Conservation (phyloP, 2,797 vertebrate species). For the Allenopithecus nigroviridis region DNA sequence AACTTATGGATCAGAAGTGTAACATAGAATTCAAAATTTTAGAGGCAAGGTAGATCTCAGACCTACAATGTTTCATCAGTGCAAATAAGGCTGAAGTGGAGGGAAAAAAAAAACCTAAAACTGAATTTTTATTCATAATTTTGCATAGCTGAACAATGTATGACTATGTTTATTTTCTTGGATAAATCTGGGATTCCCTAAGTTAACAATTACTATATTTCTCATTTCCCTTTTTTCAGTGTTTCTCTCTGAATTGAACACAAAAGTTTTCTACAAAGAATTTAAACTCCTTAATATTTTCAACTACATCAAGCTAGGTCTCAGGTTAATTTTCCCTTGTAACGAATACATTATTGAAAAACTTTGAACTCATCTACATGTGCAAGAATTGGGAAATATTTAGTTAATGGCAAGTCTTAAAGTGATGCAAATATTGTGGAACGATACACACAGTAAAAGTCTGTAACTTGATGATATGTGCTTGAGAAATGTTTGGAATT, state of each 20-base stretch:
- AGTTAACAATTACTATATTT: neutral
- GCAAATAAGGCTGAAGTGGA: neutral
- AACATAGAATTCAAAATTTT: neutral
- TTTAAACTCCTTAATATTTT: neutral
- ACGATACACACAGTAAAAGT: neutral
- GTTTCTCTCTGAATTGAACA: neutral
- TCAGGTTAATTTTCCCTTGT: neutral
- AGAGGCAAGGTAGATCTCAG: neutral
- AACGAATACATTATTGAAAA: neutral
- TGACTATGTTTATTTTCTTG: neutral
- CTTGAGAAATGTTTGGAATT: neutral
- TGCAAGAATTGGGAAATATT: neutral
- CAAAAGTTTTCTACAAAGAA: neutral
- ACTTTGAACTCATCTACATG: neutral
- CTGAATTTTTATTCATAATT: neutral
- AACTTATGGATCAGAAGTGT: neutral
- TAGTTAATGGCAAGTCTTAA: neutral
- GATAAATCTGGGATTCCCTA: neutral
- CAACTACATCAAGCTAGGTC: neutral
- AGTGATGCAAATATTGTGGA: no score
- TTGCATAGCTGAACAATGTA: neutral
- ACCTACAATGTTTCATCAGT: neutral
- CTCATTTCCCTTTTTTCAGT: neutral
- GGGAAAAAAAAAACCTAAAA: neutral
- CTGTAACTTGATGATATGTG: fast-evolving